Conservation (phyloP, 1,140 invertebrate genomes). For the Melitaea cinxia region DNA sequence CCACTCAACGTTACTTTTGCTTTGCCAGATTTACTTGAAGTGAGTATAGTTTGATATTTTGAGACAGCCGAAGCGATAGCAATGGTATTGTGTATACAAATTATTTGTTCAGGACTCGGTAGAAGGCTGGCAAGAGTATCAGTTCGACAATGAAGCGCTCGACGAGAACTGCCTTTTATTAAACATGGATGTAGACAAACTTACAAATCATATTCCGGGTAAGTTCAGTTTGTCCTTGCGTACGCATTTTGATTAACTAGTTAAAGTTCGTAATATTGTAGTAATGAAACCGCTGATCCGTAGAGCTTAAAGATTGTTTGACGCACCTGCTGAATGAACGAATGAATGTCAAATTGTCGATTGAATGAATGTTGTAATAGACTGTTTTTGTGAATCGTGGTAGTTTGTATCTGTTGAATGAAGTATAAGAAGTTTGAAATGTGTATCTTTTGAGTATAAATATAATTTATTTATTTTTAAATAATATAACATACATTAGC, state of each 20-base stretch:
- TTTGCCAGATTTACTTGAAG: constrained; percentile 91
- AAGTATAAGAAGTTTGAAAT: no score
- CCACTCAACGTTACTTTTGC: constrained; percentile 94
- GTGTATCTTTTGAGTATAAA: no score
- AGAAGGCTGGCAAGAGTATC: constrained; percentile 73
- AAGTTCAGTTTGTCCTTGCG: constrained; percentile 35
- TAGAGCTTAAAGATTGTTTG: no score
- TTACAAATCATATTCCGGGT: constrained; percentile 63
- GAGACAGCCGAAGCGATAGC: neutral
- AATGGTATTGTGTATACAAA: neutral
- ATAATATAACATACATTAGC: no score
- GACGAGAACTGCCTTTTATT: constrained; percentile 93
- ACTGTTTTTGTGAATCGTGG: no score
- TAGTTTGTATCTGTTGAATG: no score
- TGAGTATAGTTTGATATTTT: constrained; percentile 45
- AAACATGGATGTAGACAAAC: constrained; percentile 80
- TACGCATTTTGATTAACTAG: neutral
- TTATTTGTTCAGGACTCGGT: constrained; percentile 57
- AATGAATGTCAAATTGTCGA: no score
- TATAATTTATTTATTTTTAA: no score
- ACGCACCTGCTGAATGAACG: no score
- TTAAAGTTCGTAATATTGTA: neutral
- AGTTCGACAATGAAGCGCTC: constrained; percentile 84
- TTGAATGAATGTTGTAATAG: no score
- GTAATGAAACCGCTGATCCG: neutral